phyloP scores from a whole-genome alignment of 2,113 vertebrate species.

The Alectura lathami region DNA sequence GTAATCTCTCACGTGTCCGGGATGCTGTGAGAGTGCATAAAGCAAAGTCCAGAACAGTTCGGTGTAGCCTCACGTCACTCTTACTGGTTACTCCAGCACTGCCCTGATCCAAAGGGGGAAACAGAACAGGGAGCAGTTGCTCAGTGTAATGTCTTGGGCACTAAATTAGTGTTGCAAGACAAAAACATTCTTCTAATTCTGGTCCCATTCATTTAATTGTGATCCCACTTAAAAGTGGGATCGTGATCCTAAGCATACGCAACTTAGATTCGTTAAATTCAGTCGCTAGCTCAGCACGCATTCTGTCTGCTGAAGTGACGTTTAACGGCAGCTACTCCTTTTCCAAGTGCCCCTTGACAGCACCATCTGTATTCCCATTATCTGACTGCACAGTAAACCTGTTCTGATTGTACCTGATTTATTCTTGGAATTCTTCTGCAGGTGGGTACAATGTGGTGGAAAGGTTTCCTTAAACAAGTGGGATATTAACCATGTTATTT shows the following conservation, averaged over 20 bases:
- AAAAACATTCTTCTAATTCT: neutral
- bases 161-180: neutral
- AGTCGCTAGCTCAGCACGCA: neutral
- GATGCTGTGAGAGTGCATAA: rapidly evolving
- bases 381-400: neutral
- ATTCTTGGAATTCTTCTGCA: neutral
- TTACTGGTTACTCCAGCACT: neutral
- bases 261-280: neutral
- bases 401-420: neutral
- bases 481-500: neutral
- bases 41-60: neutral
- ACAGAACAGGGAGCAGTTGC: neutral
- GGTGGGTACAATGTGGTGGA: neutral
- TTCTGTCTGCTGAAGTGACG: neutral
- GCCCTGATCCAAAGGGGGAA: neutral
- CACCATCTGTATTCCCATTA: neutral
- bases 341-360: neutral
- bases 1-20: neutral
- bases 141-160: neutral
- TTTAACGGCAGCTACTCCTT: neutral
- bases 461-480: neutral
- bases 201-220: too few species aligned
- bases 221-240: too few species aligned
- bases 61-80: rapidly evolving
- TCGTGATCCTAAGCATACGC: neutral